phyloP scores from a whole-genome alignment of 35 echinoderm and acorn worm species.

The Eucidaris tribuloides region DNA sequence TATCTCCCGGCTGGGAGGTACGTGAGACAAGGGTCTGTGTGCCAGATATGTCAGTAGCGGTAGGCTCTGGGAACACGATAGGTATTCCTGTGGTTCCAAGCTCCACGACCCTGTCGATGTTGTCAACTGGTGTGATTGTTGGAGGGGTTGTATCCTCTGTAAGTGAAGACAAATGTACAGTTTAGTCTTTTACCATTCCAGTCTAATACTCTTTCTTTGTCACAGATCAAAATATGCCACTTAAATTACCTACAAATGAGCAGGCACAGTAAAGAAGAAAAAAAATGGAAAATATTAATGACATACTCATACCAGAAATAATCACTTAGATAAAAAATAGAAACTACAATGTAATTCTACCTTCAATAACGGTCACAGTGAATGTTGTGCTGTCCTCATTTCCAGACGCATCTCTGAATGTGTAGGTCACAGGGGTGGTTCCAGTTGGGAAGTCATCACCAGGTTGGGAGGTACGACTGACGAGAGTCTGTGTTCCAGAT shows the following conservation, averaged over 20 bases:
- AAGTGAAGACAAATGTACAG: background rate
- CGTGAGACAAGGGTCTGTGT: background rate
- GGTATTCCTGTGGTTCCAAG: slow-evolving; percentile 12
- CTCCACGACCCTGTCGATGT: background rate
- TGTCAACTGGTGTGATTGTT: background rate
- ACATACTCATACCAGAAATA: background rate
- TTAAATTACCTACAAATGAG: background rate
- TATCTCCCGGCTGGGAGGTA: slow-evolving; percentile 1
- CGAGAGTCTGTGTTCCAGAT: slow-evolving; percentile 29
- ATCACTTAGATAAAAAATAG: background rate
- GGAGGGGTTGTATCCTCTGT: slow-evolving; percentile 52
- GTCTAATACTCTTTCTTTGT: no score
- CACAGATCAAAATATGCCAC: background rate
- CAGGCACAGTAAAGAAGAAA: no score
- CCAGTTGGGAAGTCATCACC: slow-evolving; percentile 34
- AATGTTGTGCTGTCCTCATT: slow-evolving; percentile 17
- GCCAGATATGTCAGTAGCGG: slow-evolving; percentile 54
- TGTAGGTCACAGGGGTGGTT: slow-evolving; percentile 37
- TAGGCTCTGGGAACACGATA: slow-evolving; percentile 31
- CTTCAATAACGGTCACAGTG: background rate
- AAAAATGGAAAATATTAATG: no score
- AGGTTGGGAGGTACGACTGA: background rate
- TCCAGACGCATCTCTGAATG: slow-evolving; percentile 18
- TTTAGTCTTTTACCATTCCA: background rate
- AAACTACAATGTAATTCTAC: background rate